These are phyloP conservation scores for Mellilla xanthometata DNA, from an alignment of 2,888 invertebrate genomes.

Conservation along the genomic window DNA sequence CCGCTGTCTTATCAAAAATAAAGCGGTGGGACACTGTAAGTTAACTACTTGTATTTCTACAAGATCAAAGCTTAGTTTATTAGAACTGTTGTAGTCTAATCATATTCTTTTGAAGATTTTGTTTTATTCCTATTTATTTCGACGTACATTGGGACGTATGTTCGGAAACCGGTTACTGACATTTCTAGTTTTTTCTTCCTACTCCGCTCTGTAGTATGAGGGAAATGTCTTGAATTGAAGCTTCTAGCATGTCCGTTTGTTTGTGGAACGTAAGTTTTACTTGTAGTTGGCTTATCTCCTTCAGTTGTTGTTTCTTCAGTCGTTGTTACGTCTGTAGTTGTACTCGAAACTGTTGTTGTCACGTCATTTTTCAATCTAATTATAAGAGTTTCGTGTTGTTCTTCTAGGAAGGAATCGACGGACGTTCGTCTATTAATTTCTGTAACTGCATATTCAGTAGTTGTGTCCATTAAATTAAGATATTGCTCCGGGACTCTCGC, in stretches of 20 bases:
- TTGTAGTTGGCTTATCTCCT: slow-evolving; percentile 39
- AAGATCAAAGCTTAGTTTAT: no score
- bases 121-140: slow-evolving; percentile 66
- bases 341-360: slow-evolving; percentile 29
- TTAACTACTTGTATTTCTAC: slow-evolving; percentile 2
- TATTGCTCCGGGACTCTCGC: slow-evolving; percentile 67
- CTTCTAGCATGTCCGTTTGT: slow-evolving; percentile 72
- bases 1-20: no score
- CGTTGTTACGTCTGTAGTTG: slow-evolving; percentile 26
- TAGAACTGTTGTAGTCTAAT: slow-evolving; percentile 2
- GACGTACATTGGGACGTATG: slow-evolving; percentile 59
- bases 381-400: slow-evolving; percentile 37
- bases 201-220: slow-evolving; percentile 49
- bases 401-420: slow-evolving; percentile 16
- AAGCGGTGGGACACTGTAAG: slow-evolving; percentile 39
- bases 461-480: slow-evolving; percentile 32
- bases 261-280: slow-evolving; percentile 62
- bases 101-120: slow-evolving; percentile 22
- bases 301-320: slow-evolving; percentile 24
- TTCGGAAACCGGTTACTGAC: slow-evolving; percentile 48
- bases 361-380: slow-evolving; percentile 54
- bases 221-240: slow-evolving; percentile 45
- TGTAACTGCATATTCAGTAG: slow-evolving; percentile 19
- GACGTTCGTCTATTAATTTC: slow-evolving; percentile 33
- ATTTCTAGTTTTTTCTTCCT: slow-evolving; percentile 59